These are phyloP conservation scores for Calliopsis andreniformis DNA, from an alignment of 1,140 invertebrate genomes.

Conservation along the genomic window DNA sequence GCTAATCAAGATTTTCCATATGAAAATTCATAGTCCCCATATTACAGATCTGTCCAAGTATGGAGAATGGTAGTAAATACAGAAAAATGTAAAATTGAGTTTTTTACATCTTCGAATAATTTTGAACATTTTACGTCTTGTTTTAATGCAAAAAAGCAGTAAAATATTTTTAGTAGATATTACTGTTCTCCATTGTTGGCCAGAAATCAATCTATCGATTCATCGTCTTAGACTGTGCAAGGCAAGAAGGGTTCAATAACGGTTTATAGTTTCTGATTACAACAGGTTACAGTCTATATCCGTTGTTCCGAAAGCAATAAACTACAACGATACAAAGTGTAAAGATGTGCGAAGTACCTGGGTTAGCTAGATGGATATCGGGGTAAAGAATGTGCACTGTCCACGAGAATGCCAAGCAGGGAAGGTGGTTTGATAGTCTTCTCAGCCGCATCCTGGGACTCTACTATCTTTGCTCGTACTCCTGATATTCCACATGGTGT, in stretches of 20 bases:
- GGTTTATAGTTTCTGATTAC: constrained; percentile 18
- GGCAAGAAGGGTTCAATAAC: constrained; percentile 21
- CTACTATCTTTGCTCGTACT: constrained; percentile 34
- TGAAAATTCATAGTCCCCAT: no score
- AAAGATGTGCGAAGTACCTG: not conserved
- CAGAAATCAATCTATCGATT: no score
- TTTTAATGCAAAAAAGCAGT: no score
- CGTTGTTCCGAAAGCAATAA: constrained; percentile 16
- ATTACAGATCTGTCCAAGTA: no score
- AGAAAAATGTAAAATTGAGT: no score
- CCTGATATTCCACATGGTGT: constrained; percentile 32
- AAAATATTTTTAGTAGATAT: no score
- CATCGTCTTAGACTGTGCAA: no score
- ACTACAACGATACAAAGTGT: not conserved
- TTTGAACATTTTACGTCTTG: no score
- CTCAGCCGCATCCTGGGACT: constrained; percentile 22
- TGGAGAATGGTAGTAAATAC: no score
- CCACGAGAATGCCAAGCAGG: constrained; percentile 13
- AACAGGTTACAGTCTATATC: not conserved
- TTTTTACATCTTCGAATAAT: no score
- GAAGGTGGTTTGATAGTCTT: constrained; percentile 48
- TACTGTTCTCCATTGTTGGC: no score
- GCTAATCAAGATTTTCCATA: no score
- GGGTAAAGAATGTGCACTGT: not conserved
- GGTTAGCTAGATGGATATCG: constrained; percentile 20